Evolutionary conservation across 2,888 invertebrate genomes (phyloP).

Genomic region (Odontocolon sp.): DNA sequence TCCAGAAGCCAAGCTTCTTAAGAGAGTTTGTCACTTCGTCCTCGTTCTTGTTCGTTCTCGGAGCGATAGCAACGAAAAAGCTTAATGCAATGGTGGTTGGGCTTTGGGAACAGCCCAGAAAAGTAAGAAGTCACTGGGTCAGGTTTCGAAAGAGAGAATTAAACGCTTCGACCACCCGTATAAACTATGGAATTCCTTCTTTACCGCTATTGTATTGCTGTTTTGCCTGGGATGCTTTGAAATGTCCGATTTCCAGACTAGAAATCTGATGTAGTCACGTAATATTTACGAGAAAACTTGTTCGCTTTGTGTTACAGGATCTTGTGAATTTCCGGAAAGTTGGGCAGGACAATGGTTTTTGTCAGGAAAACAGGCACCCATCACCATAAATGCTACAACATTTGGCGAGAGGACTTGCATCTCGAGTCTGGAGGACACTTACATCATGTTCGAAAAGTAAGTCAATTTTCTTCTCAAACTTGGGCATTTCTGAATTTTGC

Average conservation of each 20-base stretch:
- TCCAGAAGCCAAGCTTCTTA: constrained; percentile 56
- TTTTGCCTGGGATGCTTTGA: too few relatives aligned
- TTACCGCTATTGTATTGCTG: constrained; percentile 4
- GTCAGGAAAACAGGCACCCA: constrained; percentile 83
- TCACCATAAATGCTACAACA: constrained; percentile 80
- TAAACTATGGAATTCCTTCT: constrained; percentile 19
- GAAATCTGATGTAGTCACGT: constrained; percentile 26
- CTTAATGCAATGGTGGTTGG: background rate
- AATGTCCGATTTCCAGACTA: too few relatives aligned
- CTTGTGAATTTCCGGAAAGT: constrained; percentile 86
- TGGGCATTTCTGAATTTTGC: background rate
- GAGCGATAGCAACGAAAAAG: constrained; percentile 28
- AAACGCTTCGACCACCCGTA: constrained; percentile 32
- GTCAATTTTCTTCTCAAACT: constrained; percentile 56
- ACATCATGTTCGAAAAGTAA: constrained; percentile 75
- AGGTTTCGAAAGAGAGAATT: constrained; percentile 42
- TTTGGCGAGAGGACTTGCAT: constrained; percentile 85
- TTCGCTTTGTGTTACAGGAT: constrained; percentile 82
- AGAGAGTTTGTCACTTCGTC: constrained; percentile 62
- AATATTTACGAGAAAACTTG: constrained; percentile 63
- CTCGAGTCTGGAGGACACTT: constrained; percentile 86
- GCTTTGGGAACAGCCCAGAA: background rate
- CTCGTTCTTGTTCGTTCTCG: constrained; percentile 46
- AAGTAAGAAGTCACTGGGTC: constrained; percentile 44
- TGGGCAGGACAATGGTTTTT: constrained; percentile 91